Evolutionary conservation across 2,888 invertebrate genomes (phyloP).

Genomic region (Epicampocera succincta): DNA sequence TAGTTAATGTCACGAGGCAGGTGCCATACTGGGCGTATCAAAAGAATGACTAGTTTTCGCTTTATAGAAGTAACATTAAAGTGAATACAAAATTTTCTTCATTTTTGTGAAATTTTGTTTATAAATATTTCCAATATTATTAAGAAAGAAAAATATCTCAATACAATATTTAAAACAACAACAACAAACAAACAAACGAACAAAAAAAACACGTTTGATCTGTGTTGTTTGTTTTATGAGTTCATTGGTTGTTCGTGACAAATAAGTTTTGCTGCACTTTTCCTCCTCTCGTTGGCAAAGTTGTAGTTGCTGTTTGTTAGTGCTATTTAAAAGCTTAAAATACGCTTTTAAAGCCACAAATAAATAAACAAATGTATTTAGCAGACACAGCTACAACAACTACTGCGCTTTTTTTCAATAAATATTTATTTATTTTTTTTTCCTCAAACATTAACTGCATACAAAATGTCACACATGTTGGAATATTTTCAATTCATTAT

Average conservation of each 20-base stretch:
- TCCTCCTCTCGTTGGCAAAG: constrained; percentile 7
- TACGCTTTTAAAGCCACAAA: constrained; percentile 42
- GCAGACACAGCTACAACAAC: constrained; percentile 14
- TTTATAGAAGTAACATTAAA: background rate
- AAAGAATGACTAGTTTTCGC: constrained; percentile 9
- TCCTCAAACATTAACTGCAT: constrained; percentile 42
- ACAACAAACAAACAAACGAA: background rate
- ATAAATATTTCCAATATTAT: background rate
- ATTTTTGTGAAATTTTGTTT: background rate
- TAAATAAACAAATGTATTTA: constrained; percentile 44
- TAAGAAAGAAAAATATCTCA: background rate
- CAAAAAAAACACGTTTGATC: constrained; percentile 62
- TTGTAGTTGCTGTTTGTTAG: constrained; percentile 9
- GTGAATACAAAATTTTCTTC: constrained; percentile 5
- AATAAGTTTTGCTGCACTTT: constrained; percentile 53
- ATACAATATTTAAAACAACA: constrained; percentile 2
- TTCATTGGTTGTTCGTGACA: constrained; percentile 68
- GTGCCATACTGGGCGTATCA: constrained; percentile 40
- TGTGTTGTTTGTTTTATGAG: constrained; percentile 61
- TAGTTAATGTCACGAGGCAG: constrained; percentile 19
- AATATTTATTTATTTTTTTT: constrained; percentile 6
- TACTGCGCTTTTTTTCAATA: background rate
- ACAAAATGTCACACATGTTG: constrained; percentile 59
- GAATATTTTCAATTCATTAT: background rate
- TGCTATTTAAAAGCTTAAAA: constrained; percentile 48